Base-by-base conservation (phyloP, 2,797 vertebrate genomes). In the Lacerta agilis region DNA sequence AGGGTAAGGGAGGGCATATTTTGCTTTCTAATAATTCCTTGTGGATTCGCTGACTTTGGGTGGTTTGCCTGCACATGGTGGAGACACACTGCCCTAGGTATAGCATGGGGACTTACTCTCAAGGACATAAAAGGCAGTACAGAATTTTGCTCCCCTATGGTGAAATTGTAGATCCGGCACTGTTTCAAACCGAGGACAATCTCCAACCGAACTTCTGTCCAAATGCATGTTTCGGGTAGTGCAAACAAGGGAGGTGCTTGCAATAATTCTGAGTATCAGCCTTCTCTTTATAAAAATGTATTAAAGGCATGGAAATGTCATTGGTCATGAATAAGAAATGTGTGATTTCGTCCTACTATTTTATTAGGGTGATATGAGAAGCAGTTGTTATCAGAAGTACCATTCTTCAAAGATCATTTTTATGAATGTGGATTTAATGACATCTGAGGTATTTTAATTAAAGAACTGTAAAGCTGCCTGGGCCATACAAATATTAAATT, bases 401-500 rank as follows among this genome's bases (percentile, higher is more conserved):
- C 73, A 82, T 89, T 92, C 89, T 89, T 94, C 89, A 93, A 38
- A 88, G 81, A 85, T 89, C 93, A 25, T 92, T 91, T 92, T 94
- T 91, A 84, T 88, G 88, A 73, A 83, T 91, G 58, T 29, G 84
- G 88, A 91, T 93, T 89, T 87, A 93, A 90, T 93, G 67, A 87
- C 86, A 90, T 66, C 92, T 87, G 88, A 94, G 69, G 77, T 64
- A 86, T 94, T 94, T 94, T 93, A 93, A 95, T 94, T 94, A 89
- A 89, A 49, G 45, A 82, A 89, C 79, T 82, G 64, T 86, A 82
- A 93, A 94, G 86, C 83, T 90, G 88, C 81, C 86, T 83, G 91
- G 92, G 87, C 92, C 92, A 88, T 92, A 90, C 92, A 94, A 93
- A 93, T 94, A 93, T 93, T 94, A 93, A 80, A 92, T 94, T 94